phyloP scores from a whole-genome alignment of 1,140 invertebrate genomes.

The Drosophila sulfurigaster region DNA sequence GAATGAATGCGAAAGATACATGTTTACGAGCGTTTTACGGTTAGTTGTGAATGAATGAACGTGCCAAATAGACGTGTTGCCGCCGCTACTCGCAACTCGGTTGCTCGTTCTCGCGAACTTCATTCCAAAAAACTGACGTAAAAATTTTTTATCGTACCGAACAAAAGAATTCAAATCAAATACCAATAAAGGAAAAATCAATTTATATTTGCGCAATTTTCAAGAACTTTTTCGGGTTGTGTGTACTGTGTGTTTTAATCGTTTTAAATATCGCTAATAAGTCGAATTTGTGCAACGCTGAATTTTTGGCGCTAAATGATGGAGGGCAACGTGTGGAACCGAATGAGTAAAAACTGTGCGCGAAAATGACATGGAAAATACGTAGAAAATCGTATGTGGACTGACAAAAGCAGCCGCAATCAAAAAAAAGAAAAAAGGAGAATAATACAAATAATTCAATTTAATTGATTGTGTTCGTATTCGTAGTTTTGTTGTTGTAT shows the following conservation, averaged over 20 bases:
- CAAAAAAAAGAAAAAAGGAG: conserved; percentile 25
- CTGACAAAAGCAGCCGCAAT: conserved; percentile 55
- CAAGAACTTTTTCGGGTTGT: conserved; percentile 20
- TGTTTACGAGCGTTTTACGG: conserved; percentile 72
- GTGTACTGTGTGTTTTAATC: not conserved
- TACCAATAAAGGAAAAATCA: conserved; percentile 32
- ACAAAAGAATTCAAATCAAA: conserved; percentile 28
- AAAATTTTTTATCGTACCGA: conserved; percentile 47
- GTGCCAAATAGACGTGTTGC: conserved; percentile 83
- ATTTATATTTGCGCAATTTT: conserved; percentile 25
- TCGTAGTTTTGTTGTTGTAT: not conserved
- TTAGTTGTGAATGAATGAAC: conserved; percentile 84
- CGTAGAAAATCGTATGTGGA: conserved; percentile 74
- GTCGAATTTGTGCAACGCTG: conserved; percentile 45
- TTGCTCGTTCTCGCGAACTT: conserved; percentile 65
- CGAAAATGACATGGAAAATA: conserved; percentile 84
- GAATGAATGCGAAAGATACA: conserved; percentile 52
- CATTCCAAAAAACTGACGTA: conserved; percentile 67
- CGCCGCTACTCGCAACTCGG: conserved; percentile 65
- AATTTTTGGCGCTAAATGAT: conserved; percentile 73
- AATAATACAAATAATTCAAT: conserved; percentile 35
- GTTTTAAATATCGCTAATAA: conserved; percentile 21
- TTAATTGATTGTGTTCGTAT: conserved; percentile 37
- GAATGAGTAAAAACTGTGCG: conserved; percentile 46
- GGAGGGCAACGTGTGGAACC: conserved; percentile 40